A percentile compares a stretch with the other conserved stretches of the same genome.
Conservation (phyloP, 2,797 vertebrate genomes). For the Garrulus glandarius region DNA sequence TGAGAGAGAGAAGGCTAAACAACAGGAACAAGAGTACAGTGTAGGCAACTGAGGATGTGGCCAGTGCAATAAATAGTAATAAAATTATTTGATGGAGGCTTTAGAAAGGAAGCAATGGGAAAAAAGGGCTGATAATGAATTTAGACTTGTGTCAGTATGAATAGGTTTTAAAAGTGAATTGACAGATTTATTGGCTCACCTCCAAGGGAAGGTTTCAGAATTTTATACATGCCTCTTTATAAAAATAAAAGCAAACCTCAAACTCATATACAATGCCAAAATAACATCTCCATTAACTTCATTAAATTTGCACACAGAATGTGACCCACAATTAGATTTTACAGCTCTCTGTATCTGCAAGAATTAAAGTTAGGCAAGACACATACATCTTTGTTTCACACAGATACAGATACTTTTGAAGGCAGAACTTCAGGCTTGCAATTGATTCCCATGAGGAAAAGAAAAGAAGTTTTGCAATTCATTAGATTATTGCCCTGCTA, state of each 20-base stretch:
- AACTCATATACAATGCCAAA: neutral
- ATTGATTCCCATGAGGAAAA: neutral
- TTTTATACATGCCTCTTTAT: neutral
- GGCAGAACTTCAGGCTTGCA: neutral
- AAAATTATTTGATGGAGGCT: neutral
- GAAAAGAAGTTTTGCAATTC: constrained; percentile 47
- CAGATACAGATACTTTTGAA: neutral
- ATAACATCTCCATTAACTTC: neutral
- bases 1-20: neutral
- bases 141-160: neutral
- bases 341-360: neutral
- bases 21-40: neutral
- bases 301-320: neutral
- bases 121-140: neutral
- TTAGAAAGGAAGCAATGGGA: neutral
- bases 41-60: neutral
- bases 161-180: neutral
- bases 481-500: constrained; percentile 21
- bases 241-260: neutral
- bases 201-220: neutral
- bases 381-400: neutral
- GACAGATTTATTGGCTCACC: neutral
- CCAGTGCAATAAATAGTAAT: neutral
- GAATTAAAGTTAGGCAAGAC: neutral
- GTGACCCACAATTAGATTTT: neutral